A percentile compares a stretch with the other conserved stretches of the same genome.
Conservation (phyloP, 2,797 vertebrate species). For the Hypotaenidia philippensis region DNA sequence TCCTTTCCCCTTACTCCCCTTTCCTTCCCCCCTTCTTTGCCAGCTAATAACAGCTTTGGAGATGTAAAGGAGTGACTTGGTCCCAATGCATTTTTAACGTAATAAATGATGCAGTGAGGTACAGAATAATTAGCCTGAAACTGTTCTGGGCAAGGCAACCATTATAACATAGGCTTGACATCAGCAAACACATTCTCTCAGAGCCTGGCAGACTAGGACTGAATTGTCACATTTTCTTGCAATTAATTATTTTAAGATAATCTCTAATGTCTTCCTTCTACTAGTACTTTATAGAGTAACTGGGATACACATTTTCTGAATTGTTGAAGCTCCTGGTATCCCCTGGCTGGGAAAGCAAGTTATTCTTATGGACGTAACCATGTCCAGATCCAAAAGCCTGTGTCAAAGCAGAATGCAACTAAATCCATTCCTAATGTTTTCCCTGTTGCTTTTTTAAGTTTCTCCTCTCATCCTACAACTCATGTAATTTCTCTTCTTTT, state of each 20-base stretch:
- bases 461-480: neutral
- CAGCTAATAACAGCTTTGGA: neutral
- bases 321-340: neutral
- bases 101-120: neutral
- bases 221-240: neutral
- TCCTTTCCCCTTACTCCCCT: rapidly evolving
- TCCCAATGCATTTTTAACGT: neutral
- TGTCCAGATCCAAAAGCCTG: neutral
- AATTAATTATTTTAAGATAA: neutral
- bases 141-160: neutral
- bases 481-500: neutral
- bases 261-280: neutral
- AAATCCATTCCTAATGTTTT: neutral
- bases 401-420: neutral
- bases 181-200: neutral
- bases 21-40: conserved; percentile 6
- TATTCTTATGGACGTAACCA: neutral
- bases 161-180: neutral
- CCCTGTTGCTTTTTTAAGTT: neutral
- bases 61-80: neutral
- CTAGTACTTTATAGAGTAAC: neutral
- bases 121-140: neutral
- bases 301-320: neutral
- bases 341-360: neutral
- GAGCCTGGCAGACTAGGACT: neutral